Evolutionary conservation across 2,113 vertebrate species (phyloP).

Genomic region (Diadophis punctatus): DNA sequence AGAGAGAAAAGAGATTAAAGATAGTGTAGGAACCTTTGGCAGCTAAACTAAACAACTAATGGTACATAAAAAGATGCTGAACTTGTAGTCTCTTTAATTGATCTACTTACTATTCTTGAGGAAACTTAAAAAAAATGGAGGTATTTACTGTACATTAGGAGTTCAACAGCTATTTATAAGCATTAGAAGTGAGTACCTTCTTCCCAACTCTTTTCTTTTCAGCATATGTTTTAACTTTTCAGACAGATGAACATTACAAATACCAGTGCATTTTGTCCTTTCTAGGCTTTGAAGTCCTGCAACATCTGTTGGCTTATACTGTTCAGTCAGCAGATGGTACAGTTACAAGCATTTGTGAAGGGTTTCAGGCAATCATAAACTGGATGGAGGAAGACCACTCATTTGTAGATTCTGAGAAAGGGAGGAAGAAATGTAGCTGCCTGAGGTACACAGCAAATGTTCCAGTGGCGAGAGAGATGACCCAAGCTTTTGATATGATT

Average conservation of each 20-base stretch:
- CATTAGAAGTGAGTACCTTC: conserved; percentile 51
- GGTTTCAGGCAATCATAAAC: conserved; percentile 56
- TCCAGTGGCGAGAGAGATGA: background rate
- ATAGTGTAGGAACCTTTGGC: conserved; percentile 84
- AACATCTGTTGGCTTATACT: conserved; percentile 65
- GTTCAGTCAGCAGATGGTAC: conserved; percentile 65
- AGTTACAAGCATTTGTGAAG: conserved; percentile 26
- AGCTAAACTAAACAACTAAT: conserved; percentile 84
- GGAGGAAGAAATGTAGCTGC: background rate
- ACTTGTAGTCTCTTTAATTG: conserved; percentile 94
- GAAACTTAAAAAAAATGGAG: conserved; percentile 83
- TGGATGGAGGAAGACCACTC: conserved; percentile 57
- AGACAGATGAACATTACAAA: conserved; percentile 59
- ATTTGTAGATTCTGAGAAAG: conserved; percentile 38
- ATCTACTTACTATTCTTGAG: conserved; percentile 88
- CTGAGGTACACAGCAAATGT: background rate
- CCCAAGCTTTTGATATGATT: background rate
- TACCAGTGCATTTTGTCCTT: conserved; percentile 61
- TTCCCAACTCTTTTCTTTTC: conserved; percentile 29
- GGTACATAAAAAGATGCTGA: conserved; percentile 95
- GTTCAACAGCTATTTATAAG: conserved; percentile 92
- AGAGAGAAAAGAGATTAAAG: conserved; percentile 80
- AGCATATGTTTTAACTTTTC: conserved; percentile 61
- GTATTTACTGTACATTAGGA: conserved; percentile 84
- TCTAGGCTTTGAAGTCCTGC: conserved; percentile 54